Evolutionary conservation across 2,113 vertebrate genomes (phyloP), one percentile per base, ranked within the genome.

Genomic region (Lophius piscatorius): DNA sequence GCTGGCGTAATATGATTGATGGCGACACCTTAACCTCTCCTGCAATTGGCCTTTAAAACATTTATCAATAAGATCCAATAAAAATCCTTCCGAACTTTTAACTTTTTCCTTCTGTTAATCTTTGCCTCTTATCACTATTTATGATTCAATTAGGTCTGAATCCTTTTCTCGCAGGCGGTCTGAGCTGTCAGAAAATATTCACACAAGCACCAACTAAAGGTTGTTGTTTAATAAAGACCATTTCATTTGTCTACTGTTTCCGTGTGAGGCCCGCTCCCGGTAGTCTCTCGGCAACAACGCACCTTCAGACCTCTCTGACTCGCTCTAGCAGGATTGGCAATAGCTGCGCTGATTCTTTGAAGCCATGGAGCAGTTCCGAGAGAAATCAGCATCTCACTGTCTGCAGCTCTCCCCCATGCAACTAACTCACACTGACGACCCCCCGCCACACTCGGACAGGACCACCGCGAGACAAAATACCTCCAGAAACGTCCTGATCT

Each of bases 371-470:
- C 29, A 65, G 67, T 22, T 45, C 63, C 34, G 68, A 71, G 59
- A 66, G 63, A 41, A 78, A 44, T 9, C 57, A 57, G 60, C 51
- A 54, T 60, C 42, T 38, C 52, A 50, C 64, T 70, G 62, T 60
- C 41, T 51, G 23, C 67, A 58, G 49, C 24, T 60, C 63, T 61
- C 40, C 1, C n/a, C 4, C 20, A 2, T 18, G 24, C 18, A 36
- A 12, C 55, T 63, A 48, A 70, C 58, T 65, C 78, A 59, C 60
- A 52, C 36, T 69, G 64, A 64, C 70, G 26, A 9, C 46, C 60
- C 16, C 38, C 65, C 18, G 13, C 49, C 29, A 50, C 50, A 26
- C 55, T 67, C 8, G 29, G 24, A 28, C 20, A 12, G 22, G 11
- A 20, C 8, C 10, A 55, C 39, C 9, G 1, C 5, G 26, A 6